These are phyloP conservation scores for Onthophagus sagittarius DNA, from an alignment of 2,888 invertebrate species.

Conservation along the genomic window DNA sequence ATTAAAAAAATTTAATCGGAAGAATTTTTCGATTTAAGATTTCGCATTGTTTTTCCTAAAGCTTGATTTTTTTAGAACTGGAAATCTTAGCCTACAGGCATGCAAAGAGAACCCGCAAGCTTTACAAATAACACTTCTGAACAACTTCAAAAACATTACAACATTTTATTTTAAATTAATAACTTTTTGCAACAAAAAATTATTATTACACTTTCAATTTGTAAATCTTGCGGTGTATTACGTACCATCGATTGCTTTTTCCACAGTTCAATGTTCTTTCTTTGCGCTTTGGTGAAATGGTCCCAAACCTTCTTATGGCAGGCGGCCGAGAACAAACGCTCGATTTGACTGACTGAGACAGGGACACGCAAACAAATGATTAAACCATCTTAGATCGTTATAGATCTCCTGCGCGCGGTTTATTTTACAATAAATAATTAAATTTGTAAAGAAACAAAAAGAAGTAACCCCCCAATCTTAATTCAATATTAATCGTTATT, in stretches of 20 bases:
- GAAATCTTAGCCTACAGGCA: background rate
- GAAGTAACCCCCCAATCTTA: no score
- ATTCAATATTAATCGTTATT: background rate
- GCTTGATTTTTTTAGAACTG: background rate
- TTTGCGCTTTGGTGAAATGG: conserved; percentile 98
- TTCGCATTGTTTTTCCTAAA: background rate
- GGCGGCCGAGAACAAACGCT: conserved; percentile 93
- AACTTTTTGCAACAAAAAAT: background rate
- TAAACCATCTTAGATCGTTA: conserved; percentile 31
- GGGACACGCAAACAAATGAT: conserved; percentile 48
- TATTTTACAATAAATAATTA: background rate
- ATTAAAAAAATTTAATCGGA: no score
- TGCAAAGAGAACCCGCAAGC: background rate
- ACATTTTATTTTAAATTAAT: background rate
- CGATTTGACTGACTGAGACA: conserved; percentile 94
- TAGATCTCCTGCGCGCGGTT: background rate
- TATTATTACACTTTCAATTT: background rate
- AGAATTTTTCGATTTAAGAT: background rate
- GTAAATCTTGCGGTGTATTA: conserved; percentile 40
- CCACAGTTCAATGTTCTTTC: conserved; percentile 98
- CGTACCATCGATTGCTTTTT: conserved; percentile 94
- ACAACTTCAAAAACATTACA: background rate
- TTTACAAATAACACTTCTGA: background rate
- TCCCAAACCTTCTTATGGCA: conserved; percentile 99
- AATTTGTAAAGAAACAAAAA: no score